Base-by-base conservation (phyloP, 30 jellyfish, hydroid and myxozoan species). In the Sanderia malayensis region DNA sequence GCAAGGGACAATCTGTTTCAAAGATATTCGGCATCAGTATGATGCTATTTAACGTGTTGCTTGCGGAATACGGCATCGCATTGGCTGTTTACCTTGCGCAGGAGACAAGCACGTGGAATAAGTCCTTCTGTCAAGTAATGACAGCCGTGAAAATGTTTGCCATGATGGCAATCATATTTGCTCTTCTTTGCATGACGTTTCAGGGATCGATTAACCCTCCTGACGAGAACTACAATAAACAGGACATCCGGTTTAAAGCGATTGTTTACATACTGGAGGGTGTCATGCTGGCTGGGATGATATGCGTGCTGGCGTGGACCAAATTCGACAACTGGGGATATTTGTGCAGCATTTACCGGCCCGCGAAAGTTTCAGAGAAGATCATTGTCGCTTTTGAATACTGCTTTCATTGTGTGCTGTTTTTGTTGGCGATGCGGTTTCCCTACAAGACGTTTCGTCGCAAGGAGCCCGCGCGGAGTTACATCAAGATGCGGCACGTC, bases 251-350 rank as follows among this genome's bases (percentile, higher is more conserved):
- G n/a, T 93, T 93, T 73, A 93, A 93, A 60, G 96, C 97, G 1
- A 82, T 93, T 31, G 99, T 93, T 34, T 93, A 85, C 76, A 73
- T 93, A 19, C 78, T 93, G 28, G 99, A 93, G 57, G 96, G 96
- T 21, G 52, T 81, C 21, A 79, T 93, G 82, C 85, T 93, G 6
- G 71, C 95, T 9, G 99, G 96, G 0, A 94, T 93, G 88, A 47
- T 80, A 22, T 81, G 96, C 45, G 71, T 93, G 45, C 74, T 93
- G 53, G 68, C 96, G 7, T 93, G 96, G 99, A 82, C 89, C 21
- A 93, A 93, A 71, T 80, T 93, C 52, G 95, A 81, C 47, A 74
- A 84, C 44, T 93, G 99, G 99, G 86, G 69, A 31, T 93, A 83
- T 47, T 68, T 86, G 10, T 93, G 99, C 34, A 67, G 70, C 18